Conservation (phyloP, 2,888 invertebrate species). For the Penaeus monodon region DNA sequence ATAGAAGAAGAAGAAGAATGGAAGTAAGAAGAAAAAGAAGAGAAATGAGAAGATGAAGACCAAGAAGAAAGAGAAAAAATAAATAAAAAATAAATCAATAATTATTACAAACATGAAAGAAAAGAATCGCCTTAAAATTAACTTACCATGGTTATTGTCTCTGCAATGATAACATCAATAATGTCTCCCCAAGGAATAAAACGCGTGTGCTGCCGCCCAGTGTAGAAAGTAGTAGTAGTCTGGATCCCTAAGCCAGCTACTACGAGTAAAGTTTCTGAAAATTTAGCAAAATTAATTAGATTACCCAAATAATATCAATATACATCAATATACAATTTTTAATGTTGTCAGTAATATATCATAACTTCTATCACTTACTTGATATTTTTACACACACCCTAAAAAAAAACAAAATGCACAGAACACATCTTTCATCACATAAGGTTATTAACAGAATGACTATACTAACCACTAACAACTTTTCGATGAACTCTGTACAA, state of each 20-base stretch:
- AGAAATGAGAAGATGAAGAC: too few species aligned
- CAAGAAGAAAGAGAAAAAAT: too few species aligned
- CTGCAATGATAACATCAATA: constrained; percentile 62
- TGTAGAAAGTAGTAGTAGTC: constrained; percentile 54
- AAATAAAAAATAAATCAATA: too few species aligned
- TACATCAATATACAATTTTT: too few species aligned
- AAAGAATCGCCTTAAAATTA: neutral
- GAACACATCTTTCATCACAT: neutral
- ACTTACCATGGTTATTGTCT: constrained; percentile 64
- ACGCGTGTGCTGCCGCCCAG: constrained; percentile 45
- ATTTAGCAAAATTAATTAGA: too few species aligned
- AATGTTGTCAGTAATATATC: neutral
- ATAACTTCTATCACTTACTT: neutral
- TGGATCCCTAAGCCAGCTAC: constrained; percentile 62
- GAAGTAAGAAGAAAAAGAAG: too few species aligned
- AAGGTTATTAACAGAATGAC: neutral
- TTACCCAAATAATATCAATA: too few species aligned
- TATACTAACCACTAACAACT: constrained; percentile 51
- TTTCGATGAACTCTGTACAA: constrained; percentile 52
- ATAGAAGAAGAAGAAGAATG: too few species aligned
- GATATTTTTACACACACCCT: too few species aligned
- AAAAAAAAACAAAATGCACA: neutral
- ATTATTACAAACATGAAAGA: too few species aligned
- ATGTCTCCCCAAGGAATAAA: constrained; percentile 60
- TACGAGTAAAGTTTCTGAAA: constrained; percentile 61